Evolutionary conservation across 2,888 invertebrate species (phyloP), one percentile per base, ranked within the genome.

Genomic region (Dione vanillae): DNA sequence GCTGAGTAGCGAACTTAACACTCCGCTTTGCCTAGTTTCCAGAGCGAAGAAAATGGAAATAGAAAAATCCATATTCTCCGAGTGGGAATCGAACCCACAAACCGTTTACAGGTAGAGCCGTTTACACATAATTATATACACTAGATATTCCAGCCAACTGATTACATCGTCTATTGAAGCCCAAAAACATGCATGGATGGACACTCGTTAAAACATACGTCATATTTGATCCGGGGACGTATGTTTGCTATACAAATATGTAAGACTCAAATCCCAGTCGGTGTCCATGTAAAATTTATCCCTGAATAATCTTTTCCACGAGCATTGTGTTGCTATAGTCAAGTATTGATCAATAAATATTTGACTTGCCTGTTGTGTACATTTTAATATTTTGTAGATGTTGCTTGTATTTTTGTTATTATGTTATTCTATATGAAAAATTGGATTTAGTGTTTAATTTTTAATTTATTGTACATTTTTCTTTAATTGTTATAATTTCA

Each of bases 231-330:
- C n/a, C 51, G 58, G 54, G 10, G 12, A 49, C n/a, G 35, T 19
- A 16, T n/a, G 41, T 35, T 27, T 51, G 8, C 47, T 61, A 65
- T 67, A 67, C 65, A 71, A 61, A 70, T 67, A 65, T 67, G 19
- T 35, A 41, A 41, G 35, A 45, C 19, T 64, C 49, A 64, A 70
- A 74, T 65, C 73, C 68, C 67, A 67, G 70, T 27, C 62, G 67
- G 54, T 56, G 43, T 41, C 70, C 49, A 75, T 76, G 73, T 73
- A 73, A 76, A 75, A 76, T 76, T 76, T 75, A 76, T 75, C 72
- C 70, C 54, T 27, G 71, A 69, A 76, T 76, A 75, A 76, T 75
- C 72, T 73, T 64, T 65, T 47, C 54, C 54, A 37, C 10, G 37
- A 65, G 52, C 20, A 54, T 54, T 69, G 67, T 70, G 72, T 72